phyloP scores from a whole-genome alignment of 2,888 invertebrate genomes.

The Platycheirus albimanus region DNA sequence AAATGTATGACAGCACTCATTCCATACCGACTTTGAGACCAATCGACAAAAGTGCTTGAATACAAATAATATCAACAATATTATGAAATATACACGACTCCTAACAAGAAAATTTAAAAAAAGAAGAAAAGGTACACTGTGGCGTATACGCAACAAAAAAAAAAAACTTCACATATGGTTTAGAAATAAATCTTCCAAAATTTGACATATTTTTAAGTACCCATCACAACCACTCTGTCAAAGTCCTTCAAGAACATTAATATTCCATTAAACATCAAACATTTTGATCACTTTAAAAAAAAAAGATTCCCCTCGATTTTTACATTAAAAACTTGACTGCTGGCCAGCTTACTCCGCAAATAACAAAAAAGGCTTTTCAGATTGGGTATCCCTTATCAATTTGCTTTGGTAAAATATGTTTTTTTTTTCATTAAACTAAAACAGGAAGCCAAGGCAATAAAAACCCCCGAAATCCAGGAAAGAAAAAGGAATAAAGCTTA shows the following conservation, averaged over 20 bases:
- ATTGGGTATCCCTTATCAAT: not conserved
- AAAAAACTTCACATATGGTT: not conserved
- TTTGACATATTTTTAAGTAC: not conserved
- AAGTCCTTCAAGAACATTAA: not conserved
- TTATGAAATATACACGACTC: no score
- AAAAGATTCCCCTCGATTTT: not conserved
- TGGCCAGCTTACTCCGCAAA: not conserved
- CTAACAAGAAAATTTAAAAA: no score
- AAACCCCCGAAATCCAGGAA: not conserved
- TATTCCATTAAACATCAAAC: not conserved
- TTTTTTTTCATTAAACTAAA: not conserved
- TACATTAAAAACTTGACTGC: not conserved
- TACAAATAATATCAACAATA: no score
- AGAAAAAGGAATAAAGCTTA: not conserved
- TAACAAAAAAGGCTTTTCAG: not conserved
- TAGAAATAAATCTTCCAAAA: not conserved
- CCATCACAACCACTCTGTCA: not conserved
- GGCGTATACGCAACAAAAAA: not conserved
- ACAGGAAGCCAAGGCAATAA: not conserved
- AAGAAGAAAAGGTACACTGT: no score
- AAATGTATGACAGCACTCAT: no score
- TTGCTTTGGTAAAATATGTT: not conserved
- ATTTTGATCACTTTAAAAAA: not conserved
- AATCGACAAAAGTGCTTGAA: no score
- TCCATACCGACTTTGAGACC: no score